These are phyloP conservation scores for Hydrolagus affinis DNA, from an alignment of 2,113 vertebrate species.

Conservation along the genomic window DNA sequence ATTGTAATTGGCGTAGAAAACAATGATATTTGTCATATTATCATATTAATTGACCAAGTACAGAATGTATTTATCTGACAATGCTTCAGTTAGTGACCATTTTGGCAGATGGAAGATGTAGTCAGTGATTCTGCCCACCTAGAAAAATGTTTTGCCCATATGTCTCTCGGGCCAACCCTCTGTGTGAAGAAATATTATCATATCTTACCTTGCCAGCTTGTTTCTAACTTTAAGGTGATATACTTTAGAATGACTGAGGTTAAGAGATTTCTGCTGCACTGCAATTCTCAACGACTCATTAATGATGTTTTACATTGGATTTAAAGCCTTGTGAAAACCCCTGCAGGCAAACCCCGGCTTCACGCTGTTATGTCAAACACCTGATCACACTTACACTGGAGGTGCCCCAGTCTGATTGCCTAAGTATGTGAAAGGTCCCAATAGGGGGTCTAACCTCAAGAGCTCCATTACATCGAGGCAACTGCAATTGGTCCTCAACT, in stretches of 20 bases:
- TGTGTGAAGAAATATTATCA: too few species aligned
- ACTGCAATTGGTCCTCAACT: neutral
- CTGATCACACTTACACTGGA: neutral
- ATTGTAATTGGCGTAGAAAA: neutral
- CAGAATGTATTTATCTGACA: neutral
- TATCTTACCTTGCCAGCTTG: neutral
- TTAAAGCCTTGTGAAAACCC: neutral
- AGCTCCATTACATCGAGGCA: neutral
- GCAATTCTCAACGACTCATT: neutral
- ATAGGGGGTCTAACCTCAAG: neutral
- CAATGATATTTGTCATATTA: neutral
- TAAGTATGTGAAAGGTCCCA: neutral
- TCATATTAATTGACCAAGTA: neutral
- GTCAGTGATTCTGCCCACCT: too few species aligned
- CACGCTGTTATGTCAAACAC: neutral
- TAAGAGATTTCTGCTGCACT: neutral
- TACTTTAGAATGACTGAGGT: neutral
- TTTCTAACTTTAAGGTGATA: neutral
- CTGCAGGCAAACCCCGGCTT: neutral
- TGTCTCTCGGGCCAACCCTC: too few species aligned
- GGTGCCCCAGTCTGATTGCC: neutral
- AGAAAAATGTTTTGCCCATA: too few species aligned
- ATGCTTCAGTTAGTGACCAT: too few species aligned
- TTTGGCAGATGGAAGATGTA: too few species aligned
- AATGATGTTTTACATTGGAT: neutral